Evolutionary conservation across 2,113 vertebrate species (phyloP).

Genomic region (Chitala chitala): DNA sequence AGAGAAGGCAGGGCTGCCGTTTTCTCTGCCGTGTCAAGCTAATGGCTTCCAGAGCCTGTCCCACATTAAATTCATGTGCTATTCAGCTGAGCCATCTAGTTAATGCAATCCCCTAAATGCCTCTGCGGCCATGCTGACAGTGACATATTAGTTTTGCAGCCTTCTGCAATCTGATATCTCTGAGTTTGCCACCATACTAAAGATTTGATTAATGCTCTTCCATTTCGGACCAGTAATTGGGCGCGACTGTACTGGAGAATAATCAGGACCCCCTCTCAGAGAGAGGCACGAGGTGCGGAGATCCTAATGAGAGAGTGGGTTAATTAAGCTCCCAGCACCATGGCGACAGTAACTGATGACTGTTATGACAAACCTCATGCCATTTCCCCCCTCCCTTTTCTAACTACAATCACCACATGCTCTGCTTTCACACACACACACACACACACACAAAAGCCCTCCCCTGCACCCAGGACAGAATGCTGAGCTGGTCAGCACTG

Average conservation of each 20-base stretch:
- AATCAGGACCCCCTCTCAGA: conserved; percentile 61
- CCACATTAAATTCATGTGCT: conserved; percentile 83
- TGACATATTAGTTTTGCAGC: conserved; percentile 96
- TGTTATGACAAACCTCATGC: conserved; percentile 84
- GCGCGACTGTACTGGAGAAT: conserved; percentile 86
- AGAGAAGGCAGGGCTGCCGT: conserved; percentile 49
- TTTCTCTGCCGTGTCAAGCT: conserved; percentile 72
- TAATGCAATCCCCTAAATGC: conserved; percentile 94
- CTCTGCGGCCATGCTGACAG: conserved; percentile 77
- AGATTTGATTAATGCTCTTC: conserved; percentile 94
- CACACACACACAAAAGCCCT: conserved; percentile 19
- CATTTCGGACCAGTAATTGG: conserved; percentile 87
- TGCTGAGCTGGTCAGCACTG: conserved; percentile 38
- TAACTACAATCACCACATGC: background rate
- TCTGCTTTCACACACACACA: conserved; percentile 5
- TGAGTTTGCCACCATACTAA: conserved; percentile 86
- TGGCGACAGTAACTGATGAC: conserved; percentile 79
- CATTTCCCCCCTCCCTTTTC: conserved; percentile 28
- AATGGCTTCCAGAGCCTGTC: conserved; percentile 88
- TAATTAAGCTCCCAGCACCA: conserved; percentile 79
- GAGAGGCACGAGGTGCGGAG: conserved; percentile 54
- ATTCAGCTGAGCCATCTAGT: conserved; percentile 83
- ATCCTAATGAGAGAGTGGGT: conserved; percentile 85
- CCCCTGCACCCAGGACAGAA: conserved; percentile 27
- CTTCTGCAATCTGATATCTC: conserved; percentile 92